A percentile compares a stretch with the other conserved stretches of the same genome.
Conservation (phyloP, 2,888 invertebrate species). For the Vesta saturnalis region DNA sequence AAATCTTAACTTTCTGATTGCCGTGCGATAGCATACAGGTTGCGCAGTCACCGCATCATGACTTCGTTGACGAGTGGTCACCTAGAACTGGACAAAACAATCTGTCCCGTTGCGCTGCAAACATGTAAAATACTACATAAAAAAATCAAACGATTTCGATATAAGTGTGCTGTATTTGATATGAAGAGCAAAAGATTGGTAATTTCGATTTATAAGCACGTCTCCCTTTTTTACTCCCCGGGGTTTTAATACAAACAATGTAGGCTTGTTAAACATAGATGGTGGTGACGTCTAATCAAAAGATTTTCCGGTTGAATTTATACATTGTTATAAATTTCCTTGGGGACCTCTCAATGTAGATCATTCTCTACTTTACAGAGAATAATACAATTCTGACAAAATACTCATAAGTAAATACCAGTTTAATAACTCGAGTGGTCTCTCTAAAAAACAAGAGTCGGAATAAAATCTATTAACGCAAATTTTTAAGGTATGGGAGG, state of each 20-base stretch:
- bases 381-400: constrained; percentile 29
- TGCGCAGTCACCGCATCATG: too few relatives aligned
- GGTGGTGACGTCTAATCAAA: constrained; percentile 54
- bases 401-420: constrained; percentile 30
- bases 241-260: constrained; percentile 46
- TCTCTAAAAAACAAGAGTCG: constrained; percentile 5
- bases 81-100: too few relatives aligned
- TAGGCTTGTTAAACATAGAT: constrained; percentile 50
- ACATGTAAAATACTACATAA: too few relatives aligned
- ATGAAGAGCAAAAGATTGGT: constrained; percentile 16
- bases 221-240: constrained; percentile 28
- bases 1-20: too few relatives aligned
- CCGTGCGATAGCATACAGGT: too few relatives aligned
- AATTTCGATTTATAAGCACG: constrained; percentile 10
- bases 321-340: constrained; percentile 57
- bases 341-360: constrained; percentile 46
- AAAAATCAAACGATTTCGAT: too few relatives aligned
- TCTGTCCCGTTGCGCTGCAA: too few relatives aligned
- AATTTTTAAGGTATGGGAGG: neutral
- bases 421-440: constrained; percentile 21
- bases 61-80: too few relatives aligned
- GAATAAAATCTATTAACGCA: neutral
- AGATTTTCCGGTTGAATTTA: constrained; percentile 60
- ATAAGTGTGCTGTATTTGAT: too few relatives aligned
- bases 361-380: constrained; percentile 30